Base-by-base conservation (phyloP, 1,140 invertebrate genomes). In the Philaenus spumarius region DNA sequence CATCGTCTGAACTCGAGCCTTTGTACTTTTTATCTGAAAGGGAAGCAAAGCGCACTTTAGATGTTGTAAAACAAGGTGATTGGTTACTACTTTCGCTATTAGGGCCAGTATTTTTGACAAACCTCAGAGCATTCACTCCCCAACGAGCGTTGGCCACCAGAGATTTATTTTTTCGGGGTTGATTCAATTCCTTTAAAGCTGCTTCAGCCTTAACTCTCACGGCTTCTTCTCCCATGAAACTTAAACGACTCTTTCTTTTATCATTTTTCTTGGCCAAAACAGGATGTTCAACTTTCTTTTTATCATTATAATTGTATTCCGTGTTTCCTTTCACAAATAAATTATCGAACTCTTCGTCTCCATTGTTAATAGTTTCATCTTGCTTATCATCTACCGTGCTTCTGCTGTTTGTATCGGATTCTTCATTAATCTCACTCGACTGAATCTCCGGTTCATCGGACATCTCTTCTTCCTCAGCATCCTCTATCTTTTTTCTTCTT, bases 141-240 rank as follows among this genome's bases (percentile, higher is more conserved):
- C 55, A 54, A 19, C 37, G 55, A 14, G 59, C n/a, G 9, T 11
- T 15, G 17, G 48, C 39, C 20, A 48, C 24, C 5, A 42, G 12
- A 20, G 39, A 19, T 47, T 54, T 60, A 19, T 35, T 46, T 52
- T 51, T 58, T 19, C 23, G n/a, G 1, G 55, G 20, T 20, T 45
- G 40, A 34, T 53, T 59, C 2, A 59, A 42, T 23, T 59, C 58
- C 11, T 48, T 37, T 17, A 59, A 20, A 45, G 58, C 58, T 1
- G 58, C 58, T 59, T 59, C 58, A 2, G 58, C 58, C 43, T 59
- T 59, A 1, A 59, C 43, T 43, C 50, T 42, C 14, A 59, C 42
- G 0, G 50, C 50, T 24, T 59, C 58, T 43, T 48, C 42, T n/a
- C 45, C 46, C 17, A 58, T 39, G 20, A 37, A 37, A 11, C 47